A percentile compares a stretch with the other conserved stretches of the same genome.
These are phyloP conservation scores for Spea bombifrons DNA, from an alignment of 2,113 vertebrate species.

Conservation along the genomic window DNA sequence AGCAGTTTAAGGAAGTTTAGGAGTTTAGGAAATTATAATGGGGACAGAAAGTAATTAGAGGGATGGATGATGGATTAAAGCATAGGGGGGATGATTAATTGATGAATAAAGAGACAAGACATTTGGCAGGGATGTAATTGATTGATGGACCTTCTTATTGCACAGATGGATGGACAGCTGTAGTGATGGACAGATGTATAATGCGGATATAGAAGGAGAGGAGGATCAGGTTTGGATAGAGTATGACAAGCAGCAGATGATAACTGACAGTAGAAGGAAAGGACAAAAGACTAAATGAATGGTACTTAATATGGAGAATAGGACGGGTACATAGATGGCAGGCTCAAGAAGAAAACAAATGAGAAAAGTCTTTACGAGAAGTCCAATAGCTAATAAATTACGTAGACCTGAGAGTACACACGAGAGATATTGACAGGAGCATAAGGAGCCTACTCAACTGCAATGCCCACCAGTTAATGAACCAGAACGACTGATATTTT, in stretches of 20 bases:
- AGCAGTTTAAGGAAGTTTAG: not conserved
- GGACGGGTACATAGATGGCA: not conserved
- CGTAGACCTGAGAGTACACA: not conserved
- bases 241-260: slow-evolving; percentile 26
- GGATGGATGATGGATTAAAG: slow-evolving; percentile 36
- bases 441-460: not conserved
- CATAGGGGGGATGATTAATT: slow-evolving; percentile 34
- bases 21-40: slow-evolving; percentile 3
- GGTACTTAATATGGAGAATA: slow-evolving; percentile 6
- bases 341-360: not conserved
- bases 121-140: slow-evolving; percentile 29
- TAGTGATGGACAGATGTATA: slow-evolving; percentile 26
- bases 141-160: slow-evolving; percentile 35
- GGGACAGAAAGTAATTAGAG: slow-evolving; percentile 31
- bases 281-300: slow-evolving; percentile 2
- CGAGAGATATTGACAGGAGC: not conserved
- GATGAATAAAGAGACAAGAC: slow-evolving; percentile 25
- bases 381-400: not conserved
- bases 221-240: slow-evolving; percentile 14
- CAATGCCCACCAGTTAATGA: not conserved
- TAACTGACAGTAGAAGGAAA: slow-evolving; percentile 4
- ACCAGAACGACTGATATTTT: not conserved
- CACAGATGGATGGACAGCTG: slow-evolving; percentile 44
- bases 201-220: slow-evolving; percentile 15
- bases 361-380: not conserved